These are phyloP conservation scores for Aspidoscelis tigris DNA, from an alignment of 2,113 vertebrate genomes.

Conservation along the genomic window DNA sequence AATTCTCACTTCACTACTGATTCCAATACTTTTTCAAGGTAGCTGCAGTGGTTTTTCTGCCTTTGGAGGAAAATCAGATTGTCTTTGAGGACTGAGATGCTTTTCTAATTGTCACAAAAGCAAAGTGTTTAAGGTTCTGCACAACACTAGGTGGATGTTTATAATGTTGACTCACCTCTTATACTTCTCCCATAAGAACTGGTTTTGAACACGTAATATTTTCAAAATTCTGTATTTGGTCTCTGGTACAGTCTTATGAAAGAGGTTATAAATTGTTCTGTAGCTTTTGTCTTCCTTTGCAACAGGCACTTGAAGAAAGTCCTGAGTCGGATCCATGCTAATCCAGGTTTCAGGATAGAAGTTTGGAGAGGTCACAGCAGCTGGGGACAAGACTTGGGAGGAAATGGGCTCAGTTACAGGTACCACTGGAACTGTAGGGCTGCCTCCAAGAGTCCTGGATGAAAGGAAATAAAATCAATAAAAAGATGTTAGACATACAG, in stretches of 20 bases:
- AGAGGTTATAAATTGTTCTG: constrained; percentile 96
- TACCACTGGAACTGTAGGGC: constrained; percentile 61
- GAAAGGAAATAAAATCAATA: constrained; percentile 18
- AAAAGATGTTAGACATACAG: neutral
- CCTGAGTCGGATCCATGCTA: constrained; percentile 91
- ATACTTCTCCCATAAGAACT: constrained; percentile 99
- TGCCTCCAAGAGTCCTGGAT: constrained; percentile 87
- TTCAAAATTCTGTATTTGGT: constrained; percentile 96
- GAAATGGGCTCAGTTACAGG: constrained; percentile 67
- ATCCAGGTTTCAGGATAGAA: constrained; percentile 97
- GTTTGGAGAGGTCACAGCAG: constrained; percentile 81
- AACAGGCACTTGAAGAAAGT: constrained; percentile 97
- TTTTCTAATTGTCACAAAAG: fast-evolving
- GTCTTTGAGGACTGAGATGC: neutral
- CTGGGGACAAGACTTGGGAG: constrained; percentile 79
- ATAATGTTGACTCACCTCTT: constrained; percentile 85
- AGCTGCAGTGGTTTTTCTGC: neutral
- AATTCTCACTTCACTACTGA: neutral
- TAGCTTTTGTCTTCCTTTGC: constrained; percentile 95
- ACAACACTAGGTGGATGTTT: neutral
- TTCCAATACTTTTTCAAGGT: neutral
- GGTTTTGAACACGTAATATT: constrained; percentile 96
- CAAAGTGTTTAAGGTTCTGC: neutral
- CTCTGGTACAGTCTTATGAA: constrained; percentile 98
- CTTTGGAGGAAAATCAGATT: neutral